These are phyloP conservation scores for Gobio occitaniae DNA, from an alignment of 2,797 vertebrate species.

Conservation along the genomic window DNA sequence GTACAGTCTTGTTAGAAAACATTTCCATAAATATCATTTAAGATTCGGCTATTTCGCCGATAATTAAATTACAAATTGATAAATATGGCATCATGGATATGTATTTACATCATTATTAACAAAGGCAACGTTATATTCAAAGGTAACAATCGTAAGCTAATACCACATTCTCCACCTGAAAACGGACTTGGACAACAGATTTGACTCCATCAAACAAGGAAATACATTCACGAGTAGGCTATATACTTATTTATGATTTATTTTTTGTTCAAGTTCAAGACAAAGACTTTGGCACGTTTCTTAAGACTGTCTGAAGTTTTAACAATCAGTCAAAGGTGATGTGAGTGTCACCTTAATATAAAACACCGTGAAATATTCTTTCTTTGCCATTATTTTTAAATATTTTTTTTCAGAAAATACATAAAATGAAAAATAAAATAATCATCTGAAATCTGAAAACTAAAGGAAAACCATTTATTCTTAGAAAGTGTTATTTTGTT, in stretches of 20 bases:
- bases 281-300: constrained; percentile 99
- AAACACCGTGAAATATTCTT: constrained; percentile 87
- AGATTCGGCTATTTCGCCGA: constrained; percentile 95
- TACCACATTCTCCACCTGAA: constrained; percentile 96
- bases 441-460: constrained; percentile 81
- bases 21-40: constrained; percentile 99
- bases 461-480: constrained; percentile 79
- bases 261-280: constrained; percentile 96
- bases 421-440: constrained; percentile 87
- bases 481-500: constrained; percentile 78
- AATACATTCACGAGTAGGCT: constrained; percentile 98
- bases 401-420: constrained; percentile 84
- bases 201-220: constrained; percentile 97
- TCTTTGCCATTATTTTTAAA: constrained; percentile 77
- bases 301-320: constrained; percentile 97
- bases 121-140: constrained; percentile 99
- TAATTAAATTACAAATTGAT: constrained; percentile 99
- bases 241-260: constrained; percentile 88
- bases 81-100: constrained; percentile 99
- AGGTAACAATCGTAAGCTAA: constrained; percentile 95
- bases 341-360: constrained; percentile 87
- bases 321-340: constrained; percentile 96
- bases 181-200: constrained; percentile 95
- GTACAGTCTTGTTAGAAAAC: constrained; percentile 97
- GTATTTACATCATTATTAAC: constrained; percentile 99